A percentile compares a stretch with the other conserved stretches of the same genome.
Conservation (phyloP, 2,888 invertebrate species). For the Lycocerus yunnanus region DNA sequence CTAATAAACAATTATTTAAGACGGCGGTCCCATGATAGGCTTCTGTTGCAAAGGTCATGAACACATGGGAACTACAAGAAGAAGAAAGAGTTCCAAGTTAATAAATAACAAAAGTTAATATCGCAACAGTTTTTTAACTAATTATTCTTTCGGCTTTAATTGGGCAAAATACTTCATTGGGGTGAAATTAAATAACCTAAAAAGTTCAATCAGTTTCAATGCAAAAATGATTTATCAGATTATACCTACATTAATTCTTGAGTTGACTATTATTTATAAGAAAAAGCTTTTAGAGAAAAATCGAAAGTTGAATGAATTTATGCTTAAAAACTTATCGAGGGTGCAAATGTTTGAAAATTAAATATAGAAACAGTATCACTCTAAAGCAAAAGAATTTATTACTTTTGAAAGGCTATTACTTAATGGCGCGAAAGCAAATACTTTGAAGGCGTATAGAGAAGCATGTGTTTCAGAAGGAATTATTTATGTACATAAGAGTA, state of each 20-base stretch:
- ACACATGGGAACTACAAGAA: too few relatives aligned
- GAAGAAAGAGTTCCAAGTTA: too few relatives aligned
- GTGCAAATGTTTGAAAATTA: slow-evolving; percentile 20
- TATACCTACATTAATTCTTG: too few relatives aligned
- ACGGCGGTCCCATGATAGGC: too few relatives aligned
- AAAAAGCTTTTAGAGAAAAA: slow-evolving; percentile 23
- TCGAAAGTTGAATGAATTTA: not conserved
- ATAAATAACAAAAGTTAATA: too few relatives aligned
- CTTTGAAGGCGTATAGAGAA: slow-evolving; percentile 21
- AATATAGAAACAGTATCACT: slow-evolving; percentile 32
- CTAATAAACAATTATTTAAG: too few relatives aligned
- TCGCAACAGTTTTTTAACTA: not conserved
- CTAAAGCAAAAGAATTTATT: slow-evolving; percentile 32
- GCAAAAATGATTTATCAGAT: not conserved
- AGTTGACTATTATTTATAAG: slow-evolving; percentile 24
- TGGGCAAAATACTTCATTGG: not conserved
- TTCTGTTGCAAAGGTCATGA: too few relatives aligned
- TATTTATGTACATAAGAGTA: slow-evolving; percentile 22
- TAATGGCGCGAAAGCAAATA: slow-evolving; percentile 36
- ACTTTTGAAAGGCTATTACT: slow-evolving; percentile 35
- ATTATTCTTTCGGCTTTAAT: not conserved
- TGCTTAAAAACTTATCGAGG: not conserved
- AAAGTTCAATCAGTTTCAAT: not conserved
- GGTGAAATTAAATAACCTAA: not conserved
- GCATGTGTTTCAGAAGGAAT: slow-evolving; percentile 31